phyloP scores from a whole-genome alignment of 2,113 vertebrate species.

The Maylandia zebra region DNA sequence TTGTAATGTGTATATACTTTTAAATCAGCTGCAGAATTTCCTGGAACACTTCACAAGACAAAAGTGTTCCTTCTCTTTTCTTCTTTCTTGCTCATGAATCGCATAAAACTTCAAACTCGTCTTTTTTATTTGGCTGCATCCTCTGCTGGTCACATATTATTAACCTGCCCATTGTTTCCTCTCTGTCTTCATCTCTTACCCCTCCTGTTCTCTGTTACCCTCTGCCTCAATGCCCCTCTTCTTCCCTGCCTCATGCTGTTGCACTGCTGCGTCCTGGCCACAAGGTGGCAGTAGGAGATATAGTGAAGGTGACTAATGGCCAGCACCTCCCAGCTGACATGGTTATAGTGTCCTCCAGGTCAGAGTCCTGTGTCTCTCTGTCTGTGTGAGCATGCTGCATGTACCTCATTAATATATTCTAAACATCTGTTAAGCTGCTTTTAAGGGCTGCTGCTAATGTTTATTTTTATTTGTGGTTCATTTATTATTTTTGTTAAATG shows the following conservation, averaged over 20 bases:
- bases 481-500: background rate
- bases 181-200: background rate
- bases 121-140: conserved; percentile 1
- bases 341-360: conserved; percentile 97
- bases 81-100: background rate
- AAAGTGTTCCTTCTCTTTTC: background rate
- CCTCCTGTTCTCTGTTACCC: background rate
- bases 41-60: background rate
- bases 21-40: background rate
- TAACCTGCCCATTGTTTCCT: conserved; percentile 7
- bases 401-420: background rate
- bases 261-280: conserved; percentile 67
- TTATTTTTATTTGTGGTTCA: background rate
- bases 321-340: conserved; percentile 98
- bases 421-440: background rate
- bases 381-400: background rate
- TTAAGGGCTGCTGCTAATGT: background rate
- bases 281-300: conserved; percentile 97
- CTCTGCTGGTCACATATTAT: conserved; percentile 13
- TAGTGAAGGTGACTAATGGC: conserved; percentile 98
- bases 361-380: conserved; percentile 60
- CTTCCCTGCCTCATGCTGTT: conserved; percentile 31
- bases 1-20: background rate
- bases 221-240: background rate
- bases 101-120: background rate